These are phyloP conservation scores for Diplosoma virens DNA, from an alignment of 23 tunicate species.

Conservation along the genomic window DNA sequence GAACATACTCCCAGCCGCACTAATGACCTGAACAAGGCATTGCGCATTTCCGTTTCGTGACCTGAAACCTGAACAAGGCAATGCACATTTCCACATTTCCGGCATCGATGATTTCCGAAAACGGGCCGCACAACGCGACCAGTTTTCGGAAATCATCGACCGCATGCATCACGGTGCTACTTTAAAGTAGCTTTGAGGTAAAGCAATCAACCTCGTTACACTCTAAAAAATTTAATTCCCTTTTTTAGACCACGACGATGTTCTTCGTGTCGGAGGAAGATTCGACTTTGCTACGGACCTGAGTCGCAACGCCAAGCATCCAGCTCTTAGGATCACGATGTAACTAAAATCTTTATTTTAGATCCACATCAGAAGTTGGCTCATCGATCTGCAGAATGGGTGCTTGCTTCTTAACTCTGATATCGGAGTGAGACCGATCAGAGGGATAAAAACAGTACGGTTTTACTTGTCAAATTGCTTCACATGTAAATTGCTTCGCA, in stretches of 20 bases:
- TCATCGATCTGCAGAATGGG: conserved; percentile 11
- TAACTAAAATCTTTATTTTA: background rate
- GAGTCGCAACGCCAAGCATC: background rate
- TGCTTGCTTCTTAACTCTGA: background rate
- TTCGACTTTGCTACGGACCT: background rate
- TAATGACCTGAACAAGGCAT: background rate
- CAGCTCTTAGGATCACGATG: background rate
- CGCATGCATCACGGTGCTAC: background rate
- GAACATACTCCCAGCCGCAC: background rate
- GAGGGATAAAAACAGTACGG: background rate
- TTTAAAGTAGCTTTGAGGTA: background rate
- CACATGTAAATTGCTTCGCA: background rate
- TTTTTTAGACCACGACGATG: background rate
- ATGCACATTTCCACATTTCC: too few relatives aligned
- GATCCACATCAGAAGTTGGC: background rate
- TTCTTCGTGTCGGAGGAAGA: conserved; percentile 1
- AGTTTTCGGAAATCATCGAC: background rate
- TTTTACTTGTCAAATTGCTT: background rate
- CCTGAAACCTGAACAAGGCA: too few relatives aligned
- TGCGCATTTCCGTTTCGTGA: too few relatives aligned
- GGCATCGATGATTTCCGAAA: too few relatives aligned
- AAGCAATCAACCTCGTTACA: background rate
- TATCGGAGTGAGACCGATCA: background rate
- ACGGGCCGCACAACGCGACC: background rate
- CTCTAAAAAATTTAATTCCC: background rate